Evolutionary conservation across 2,888 invertebrate species (phyloP), one percentile per base, ranked within the genome.

Genomic region (Nomada goodeniana): DNA sequence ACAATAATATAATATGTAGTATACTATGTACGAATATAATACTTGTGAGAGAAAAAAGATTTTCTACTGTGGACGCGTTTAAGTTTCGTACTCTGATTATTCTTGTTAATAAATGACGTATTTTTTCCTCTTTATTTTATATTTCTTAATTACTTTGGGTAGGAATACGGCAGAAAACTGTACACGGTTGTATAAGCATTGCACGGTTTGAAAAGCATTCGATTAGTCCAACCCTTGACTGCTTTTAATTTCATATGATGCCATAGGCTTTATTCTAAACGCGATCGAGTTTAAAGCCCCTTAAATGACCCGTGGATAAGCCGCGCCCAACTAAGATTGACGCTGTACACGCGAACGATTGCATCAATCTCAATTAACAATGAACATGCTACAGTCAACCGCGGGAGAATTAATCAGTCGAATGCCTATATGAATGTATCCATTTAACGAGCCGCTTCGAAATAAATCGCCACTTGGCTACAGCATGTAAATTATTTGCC

Each of bases 361-460:
- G 67, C 77, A 82, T 83, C 77, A 73, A 74, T 82, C 77, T 77
- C 70, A 65, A 82, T 83, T 82, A 82, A 77, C 82, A 70, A 47
- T 18, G 67, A 82, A 70, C 65, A 57, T 50, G 55, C 42, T 23
- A 42, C 52, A 36, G 64, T 23, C 57, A 23, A 44, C 72, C 67
- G 57, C 69, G 53, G 47, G 42, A 18, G 68, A 76, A 82, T 83
- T 82, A 83, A 82, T 76, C 76, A 70, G 61, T 29, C 20, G 71
- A 64, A 71, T 75, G 65, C 42, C 65, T 52, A 50, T 42, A 15
- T 2, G 36, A 29, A 29, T 42, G 18, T 70, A 65, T 65, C 61
- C 75, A 44, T 82, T 82, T 71, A 69, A 70, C 67, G 74, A 81
- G 57, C 59, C 57, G 60, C 68, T 70, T 75, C 44, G 69, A 55